Evolutionary conservation across 2,113 vertebrate genomes (phyloP).

Genomic region (Menura novaehollandiae): DNA sequence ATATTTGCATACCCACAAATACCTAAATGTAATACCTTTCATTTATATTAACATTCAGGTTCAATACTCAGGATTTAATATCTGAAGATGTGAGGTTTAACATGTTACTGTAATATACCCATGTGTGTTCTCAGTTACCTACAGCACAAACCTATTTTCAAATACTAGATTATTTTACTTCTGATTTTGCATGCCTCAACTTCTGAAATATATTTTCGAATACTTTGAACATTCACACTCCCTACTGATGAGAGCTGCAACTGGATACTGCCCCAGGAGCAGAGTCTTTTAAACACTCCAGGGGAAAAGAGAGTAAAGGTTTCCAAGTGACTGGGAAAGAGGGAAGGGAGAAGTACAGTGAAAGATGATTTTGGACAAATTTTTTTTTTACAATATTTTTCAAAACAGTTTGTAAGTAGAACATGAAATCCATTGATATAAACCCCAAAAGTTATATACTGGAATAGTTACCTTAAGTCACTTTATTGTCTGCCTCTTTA

Average conservation of each 20-base stretch:
- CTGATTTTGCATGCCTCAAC: neutral
- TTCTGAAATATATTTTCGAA: neutral
- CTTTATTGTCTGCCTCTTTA: neutral
- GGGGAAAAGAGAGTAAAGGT: neutral
- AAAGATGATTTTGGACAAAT: neutral
- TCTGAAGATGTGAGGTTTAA: neutral
- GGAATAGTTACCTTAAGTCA: neutral
- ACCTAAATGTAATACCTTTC: neutral
- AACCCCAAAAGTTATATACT: neutral
- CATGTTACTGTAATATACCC: neutral
- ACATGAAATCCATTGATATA: neutral
- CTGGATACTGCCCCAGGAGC: neutral
- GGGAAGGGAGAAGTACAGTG: neutral
- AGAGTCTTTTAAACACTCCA: neutral
- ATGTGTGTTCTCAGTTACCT: neutral
- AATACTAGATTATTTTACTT: neutral
- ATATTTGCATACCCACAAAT: neutral
- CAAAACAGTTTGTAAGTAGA: neutral
- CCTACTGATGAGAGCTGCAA: neutral
- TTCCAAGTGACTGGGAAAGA: neutral
- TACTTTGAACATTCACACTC: neutral
- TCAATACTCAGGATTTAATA: neutral
- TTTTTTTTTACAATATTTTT: neutral
- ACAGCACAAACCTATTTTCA: neutral
- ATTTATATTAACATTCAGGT: neutral